phyloP scores from a whole-genome alignment of 1,140 invertebrate genomes.

The Anadara kagoshimensis region DNA sequence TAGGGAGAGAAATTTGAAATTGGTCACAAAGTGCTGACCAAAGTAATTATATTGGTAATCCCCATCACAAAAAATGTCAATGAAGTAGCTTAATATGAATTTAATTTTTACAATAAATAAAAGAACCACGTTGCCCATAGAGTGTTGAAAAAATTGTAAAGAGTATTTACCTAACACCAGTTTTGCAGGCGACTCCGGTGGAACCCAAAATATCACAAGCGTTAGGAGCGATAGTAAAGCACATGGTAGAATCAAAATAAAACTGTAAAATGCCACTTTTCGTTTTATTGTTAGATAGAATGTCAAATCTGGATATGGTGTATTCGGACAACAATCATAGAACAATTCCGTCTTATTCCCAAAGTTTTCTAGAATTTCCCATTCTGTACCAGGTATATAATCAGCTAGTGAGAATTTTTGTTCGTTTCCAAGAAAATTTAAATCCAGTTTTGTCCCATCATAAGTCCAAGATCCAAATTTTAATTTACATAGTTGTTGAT shows the following conservation, averaged over 20 bases:
- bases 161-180: slow-evolving; percentile 70
- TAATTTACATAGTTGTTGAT: slow-evolving; percentile 68
- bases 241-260: slow-evolving; percentile 73
- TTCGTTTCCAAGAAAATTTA: slow-evolving; percentile 66
- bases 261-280: slow-evolving; percentile 72
- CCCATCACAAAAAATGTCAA: too few relatives aligned
- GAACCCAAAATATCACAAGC: slow-evolving; percentile 74
- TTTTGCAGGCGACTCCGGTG: slow-evolving; percentile 74
- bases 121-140: too few relatives aligned
- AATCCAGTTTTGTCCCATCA: slow-evolving; percentile 70
- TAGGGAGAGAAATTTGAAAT: too few relatives aligned
- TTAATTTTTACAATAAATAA: too few relatives aligned
- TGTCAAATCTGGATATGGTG: slow-evolving; percentile 71
- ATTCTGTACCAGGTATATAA: slow-evolving; percentile 73
- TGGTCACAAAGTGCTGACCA: too few relatives aligned
- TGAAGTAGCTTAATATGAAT: too few relatives aligned
- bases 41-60: too few relatives aligned
- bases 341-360: slow-evolving; percentile 58
- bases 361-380: slow-evolving; percentile 64
- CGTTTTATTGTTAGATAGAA: slow-evolving; percentile 68
- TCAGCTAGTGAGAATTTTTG: slow-evolving; percentile 59
- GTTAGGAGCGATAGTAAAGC: slow-evolving; percentile 71
- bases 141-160: background rate
- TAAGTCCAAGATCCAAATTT: slow-evolving; percentile 74
- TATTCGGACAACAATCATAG: slow-evolving; percentile 72